Percentiles rank a stretch among this genome's conserved stretches.
These are phyloP conservation scores for Folsomia manolachei DNA, from an alignment of 2,888 invertebrate species.

Conservation along the genomic window DNA sequence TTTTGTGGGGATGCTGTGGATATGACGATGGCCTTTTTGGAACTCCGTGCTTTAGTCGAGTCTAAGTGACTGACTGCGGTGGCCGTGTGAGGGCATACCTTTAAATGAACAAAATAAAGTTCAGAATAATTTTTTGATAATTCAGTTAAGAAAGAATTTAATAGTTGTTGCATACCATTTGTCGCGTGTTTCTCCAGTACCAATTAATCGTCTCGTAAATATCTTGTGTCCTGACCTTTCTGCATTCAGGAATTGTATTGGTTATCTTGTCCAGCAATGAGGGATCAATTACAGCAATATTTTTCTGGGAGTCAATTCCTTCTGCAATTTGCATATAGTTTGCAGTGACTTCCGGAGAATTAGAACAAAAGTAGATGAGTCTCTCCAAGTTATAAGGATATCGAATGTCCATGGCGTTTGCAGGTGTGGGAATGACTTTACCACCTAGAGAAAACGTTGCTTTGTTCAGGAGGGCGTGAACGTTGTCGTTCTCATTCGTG, in stretches of 20 bases:
- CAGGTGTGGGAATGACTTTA: conserved; percentile 52
- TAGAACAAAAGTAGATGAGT: conserved; percentile 53
- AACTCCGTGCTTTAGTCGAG: background rate
- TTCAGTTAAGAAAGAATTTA: background rate
- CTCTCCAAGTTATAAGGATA: conserved; percentile 57
- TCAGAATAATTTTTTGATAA: too few species aligned
- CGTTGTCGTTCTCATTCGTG: conserved; percentile 55
- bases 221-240: conserved; percentile 51
- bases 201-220: conserved; percentile 53
- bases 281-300: background rate
- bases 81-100: conserved; percentile 57
- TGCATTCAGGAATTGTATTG: conserved; percentile 40
- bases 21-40: conserved; percentile 49
- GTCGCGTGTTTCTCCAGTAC: conserved; percentile 54
- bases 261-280: conserved; percentile 49
- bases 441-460: conserved; percentile 52
- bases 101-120: background rate
- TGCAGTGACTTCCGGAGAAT: conserved; percentile 50
- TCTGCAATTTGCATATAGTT: conserved; percentile 48
- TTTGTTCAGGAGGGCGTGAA: conserved; percentile 52
- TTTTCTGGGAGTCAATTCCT: conserved; percentile 51
- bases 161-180: conserved; percentile 48
- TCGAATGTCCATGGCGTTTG: conserved; percentile 57
- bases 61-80: conserved; percentile 51
- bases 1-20: conserved; percentile 56